Evolutionary conservation across 2,797 vertebrate species (phyloP), one percentile per base, ranked within the genome.

Genomic region (Sphenodon punctatus): DNA sequence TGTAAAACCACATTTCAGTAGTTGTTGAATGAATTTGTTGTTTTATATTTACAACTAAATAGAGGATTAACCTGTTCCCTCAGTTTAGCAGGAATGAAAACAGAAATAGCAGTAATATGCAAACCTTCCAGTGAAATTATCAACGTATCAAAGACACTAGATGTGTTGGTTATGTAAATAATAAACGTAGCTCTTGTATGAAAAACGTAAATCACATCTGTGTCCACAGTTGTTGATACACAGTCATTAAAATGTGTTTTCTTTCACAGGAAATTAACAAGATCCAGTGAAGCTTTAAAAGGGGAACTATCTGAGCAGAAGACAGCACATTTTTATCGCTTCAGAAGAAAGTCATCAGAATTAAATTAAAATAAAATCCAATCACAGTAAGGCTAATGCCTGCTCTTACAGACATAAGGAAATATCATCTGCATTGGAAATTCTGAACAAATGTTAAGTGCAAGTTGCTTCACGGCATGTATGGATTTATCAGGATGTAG

Each of bases 401-500:
- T 66, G 7, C 80, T 91, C 87, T 82, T 81, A 34, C 58, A 68
- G 84, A 92, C 20, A 23, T 84, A 83, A 80, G 64, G 71, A 90
- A 91, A 59, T 85, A 88, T 80, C 89, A 89, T 88, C 84, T 87
- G 86, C 83, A 64, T 80, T 93, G 89, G 92, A 93, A 92, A 94
- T 89, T 75, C 60, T 81, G 89, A 93, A 66, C 89, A 80, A 89
- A 81, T 10, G 22, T 60, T 91, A 83, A 93, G 87, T 25, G 67
- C 86, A 92, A 88, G 72, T 86, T 10, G 77, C 84, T 90, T 85
- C 87, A 88, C 76, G 90, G 84, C 88, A 94, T 89, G 87, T 36
- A 32, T 94, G 94, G 94, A 95, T 94, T 75, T 94, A 93, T 89
- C 82, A 75, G 94, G 96, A 95, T 93, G 83, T 95, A 95, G 90